A percentile compares a stretch with the other conserved stretches of the same genome.
These are phyloP conservation scores for Dolichallabes microphthalmus DNA, from an alignment of 2,113 vertebrate genomes.

Conservation along the genomic window DNA sequence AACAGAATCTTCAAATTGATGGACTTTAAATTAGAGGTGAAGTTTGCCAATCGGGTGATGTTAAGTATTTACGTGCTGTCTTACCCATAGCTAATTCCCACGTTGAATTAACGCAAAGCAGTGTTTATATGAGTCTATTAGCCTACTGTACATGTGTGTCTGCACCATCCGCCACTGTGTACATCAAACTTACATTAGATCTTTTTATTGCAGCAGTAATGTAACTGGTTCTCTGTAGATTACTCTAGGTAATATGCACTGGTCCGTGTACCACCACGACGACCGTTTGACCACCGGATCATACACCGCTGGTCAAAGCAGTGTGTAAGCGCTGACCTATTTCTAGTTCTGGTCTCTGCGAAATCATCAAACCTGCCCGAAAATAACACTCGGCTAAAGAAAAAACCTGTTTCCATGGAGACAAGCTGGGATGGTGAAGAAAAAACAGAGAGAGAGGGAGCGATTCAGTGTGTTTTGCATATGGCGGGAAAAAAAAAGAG, in stretches of 20 bases:
- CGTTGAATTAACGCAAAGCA: no score
- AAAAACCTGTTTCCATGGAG: slow-evolving; percentile 62
- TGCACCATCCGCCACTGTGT: no score
- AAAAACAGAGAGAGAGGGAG: slow-evolving; percentile 32
- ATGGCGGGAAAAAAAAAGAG: slow-evolving; percentile 52
- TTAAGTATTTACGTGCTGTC: no score
- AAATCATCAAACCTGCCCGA: slow-evolving; percentile 28
- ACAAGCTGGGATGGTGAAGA: slow-evolving; percentile 45
- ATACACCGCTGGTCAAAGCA: neutral
- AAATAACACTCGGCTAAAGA: slow-evolving; percentile 32
- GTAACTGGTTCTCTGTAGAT: neutral
- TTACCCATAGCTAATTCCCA: no score
- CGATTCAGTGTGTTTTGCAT: slow-evolving; percentile 48
- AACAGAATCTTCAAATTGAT: no score
- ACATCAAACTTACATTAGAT: neutral
- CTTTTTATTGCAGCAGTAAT: neutral
- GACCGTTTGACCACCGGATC: slow-evolving; percentile 14
- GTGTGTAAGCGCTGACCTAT: slow-evolving; percentile 52
- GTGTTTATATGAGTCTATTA: neutral
- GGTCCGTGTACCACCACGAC: no score
- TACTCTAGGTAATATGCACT: neutral
- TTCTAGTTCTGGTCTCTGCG: slow-evolving; percentile 38
- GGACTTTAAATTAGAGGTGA: neutral
- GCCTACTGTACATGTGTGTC: neutral
- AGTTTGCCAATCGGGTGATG: neutral